phyloP scores from a whole-genome alignment of 2,113 vertebrate genomes.

The Mastomys natalensis region DNA sequence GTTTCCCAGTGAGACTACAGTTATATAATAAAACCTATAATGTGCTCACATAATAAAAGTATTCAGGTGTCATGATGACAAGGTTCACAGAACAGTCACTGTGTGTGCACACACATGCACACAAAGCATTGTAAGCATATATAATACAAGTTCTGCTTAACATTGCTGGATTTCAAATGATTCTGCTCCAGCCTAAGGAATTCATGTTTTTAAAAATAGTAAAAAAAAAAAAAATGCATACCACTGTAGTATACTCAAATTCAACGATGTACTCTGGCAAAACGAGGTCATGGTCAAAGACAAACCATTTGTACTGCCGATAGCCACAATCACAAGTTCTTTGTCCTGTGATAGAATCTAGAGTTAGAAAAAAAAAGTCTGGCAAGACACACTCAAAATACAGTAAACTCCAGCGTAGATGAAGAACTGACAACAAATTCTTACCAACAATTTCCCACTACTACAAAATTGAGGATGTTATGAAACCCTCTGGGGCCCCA shows the following conservation, averaged over 20 bases:
- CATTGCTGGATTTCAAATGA: conserved; percentile 36
- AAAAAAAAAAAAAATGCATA: conserved; percentile 67
- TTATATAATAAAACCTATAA: neutral
- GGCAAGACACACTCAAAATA: conserved; percentile 30
- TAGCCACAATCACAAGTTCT: conserved; percentile 83
- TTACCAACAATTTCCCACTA: neutral
- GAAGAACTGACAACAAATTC: neutral
- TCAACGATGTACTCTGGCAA: conserved; percentile 91
- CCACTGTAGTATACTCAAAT: conserved; percentile 89
- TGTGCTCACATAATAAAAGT: conserved; percentile 2
- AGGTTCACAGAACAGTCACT: conserved; percentile 13
- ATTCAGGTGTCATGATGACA: conserved; percentile 28
- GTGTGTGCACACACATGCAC: neutral
- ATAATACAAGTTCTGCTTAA: neutral
- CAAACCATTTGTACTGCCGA: conserved; percentile 88
- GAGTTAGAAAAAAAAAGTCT: conserved; percentile 68
- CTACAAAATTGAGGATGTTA: neutral
- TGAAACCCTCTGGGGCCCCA: neutral
- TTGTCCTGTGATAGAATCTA: conserved; percentile 66
- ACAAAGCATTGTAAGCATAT: neutral
- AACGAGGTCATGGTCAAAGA: conserved; percentile 91
- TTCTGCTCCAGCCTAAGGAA: conserved; percentile 46
- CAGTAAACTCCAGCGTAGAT: neutral
- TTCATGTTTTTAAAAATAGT: conserved; percentile 41
- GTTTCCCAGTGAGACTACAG: neutral